Base-by-base conservation (phyloP, 2,888 invertebrate genomes). In the Nemoura dubitans region DNA sequence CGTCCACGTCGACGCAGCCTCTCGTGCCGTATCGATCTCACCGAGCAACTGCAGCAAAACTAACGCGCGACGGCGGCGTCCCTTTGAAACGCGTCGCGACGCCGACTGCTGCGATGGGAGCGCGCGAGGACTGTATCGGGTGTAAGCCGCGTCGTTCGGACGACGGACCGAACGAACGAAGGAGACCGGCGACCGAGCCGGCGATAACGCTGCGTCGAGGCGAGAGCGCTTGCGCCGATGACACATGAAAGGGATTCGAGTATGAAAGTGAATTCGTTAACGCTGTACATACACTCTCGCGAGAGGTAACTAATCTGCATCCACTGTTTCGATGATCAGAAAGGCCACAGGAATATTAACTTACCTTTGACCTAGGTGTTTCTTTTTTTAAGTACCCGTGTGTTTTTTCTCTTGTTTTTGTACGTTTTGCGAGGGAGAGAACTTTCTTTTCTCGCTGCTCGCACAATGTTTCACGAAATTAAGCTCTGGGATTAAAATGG, bases 211-310 rank as follows among this genome's bases (percentile, higher is more conserved):
- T 59, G 59, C 21, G 59, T 59, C 3, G 3, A 3, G 36, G 36
- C 36, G 36, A 36, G n/a, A 36, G 36, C 3, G 59, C 59, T 21
- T 21, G 59, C 59, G 59, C n/a, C n/a, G n/a, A n/a, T n/a, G n/a
- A 59, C 59, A 59, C 59, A 59, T 59, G 59, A 59, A 59, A 59
- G 78, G 78, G 16, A 78, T 78, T 10, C 28, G 29, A 28, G 78
- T 29, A 81, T 81, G 84, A 84, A 84, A 84, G 84, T 84, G 84
- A 84, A 84, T 84, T 59, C 84, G 84, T 28, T 84, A 76, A 84
- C 27, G 76, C 84, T 7, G n/a, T n/a, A n/a, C n/a, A n/a, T n/a
- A n/a, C n/a, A n/a, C n/a, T n/a, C n/a, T n/a, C n/a, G n/a, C n/a
- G n/a, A n/a, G n/a, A 6, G 28, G 28, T 28, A 76, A 1, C 84